These are phyloP conservation scores for Cydia pomonella DNA, from an alignment of 1,140 invertebrate genomes.

Conservation along the genomic window DNA sequence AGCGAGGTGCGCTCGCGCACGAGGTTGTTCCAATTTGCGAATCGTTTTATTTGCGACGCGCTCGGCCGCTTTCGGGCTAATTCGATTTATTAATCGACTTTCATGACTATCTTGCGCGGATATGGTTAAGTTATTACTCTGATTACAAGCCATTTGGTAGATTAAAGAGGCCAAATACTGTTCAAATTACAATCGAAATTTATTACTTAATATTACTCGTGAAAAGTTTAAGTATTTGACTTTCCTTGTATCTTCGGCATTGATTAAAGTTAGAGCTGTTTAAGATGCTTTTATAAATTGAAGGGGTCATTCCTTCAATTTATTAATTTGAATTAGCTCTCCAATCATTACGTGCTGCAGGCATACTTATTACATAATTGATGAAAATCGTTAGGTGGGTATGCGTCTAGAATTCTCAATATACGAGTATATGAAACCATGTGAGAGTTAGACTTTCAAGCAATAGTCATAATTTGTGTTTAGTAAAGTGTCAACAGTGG, in stretches of 20 bases:
- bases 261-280: not conserved
- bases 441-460: too few species aligned
- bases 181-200: not conserved
- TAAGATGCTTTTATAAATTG: not conserved
- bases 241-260: not conserved
- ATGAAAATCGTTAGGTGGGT: not conserved
- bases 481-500: too few species aligned
- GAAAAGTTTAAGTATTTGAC: not conserved
- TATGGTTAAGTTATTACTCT: not conserved
- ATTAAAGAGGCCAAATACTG: not conserved
- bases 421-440: too few species aligned
- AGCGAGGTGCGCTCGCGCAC: conserved; percentile 55
- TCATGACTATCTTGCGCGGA: not conserved
- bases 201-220: too few species aligned
- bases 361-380: not conserved
- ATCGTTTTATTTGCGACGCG: conserved; percentile 42
- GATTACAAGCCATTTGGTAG: not conserved
- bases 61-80: conserved; percentile 2
- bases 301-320: not conserved
- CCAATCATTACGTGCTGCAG: not conserved
- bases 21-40: conserved; percentile 62
- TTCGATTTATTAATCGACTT: conserved; percentile 28
- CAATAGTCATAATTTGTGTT: too few species aligned
- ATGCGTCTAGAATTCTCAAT: too few species aligned
- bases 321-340: not conserved